A percentile compares a stretch with the other conserved stretches of the same genome.
phyloP scores from a whole-genome alignment of 2,113 vertebrate species.

The Limanda limanda region DNA sequence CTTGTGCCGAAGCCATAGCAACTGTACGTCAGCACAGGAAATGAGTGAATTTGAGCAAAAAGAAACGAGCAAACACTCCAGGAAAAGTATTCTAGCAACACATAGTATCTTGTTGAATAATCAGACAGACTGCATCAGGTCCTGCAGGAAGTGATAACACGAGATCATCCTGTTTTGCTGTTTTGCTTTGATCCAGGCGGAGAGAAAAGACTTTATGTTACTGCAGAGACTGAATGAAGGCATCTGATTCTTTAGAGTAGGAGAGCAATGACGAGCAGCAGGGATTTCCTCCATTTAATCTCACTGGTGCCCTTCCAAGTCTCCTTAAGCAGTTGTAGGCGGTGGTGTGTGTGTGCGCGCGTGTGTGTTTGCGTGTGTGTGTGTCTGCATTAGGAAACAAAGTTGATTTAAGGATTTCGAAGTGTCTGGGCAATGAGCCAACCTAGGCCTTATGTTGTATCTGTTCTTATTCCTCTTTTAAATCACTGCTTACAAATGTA shows the following conservation, averaged over 20 bases:
- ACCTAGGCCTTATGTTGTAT: background rate
- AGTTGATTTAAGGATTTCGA: conserved; percentile 66
- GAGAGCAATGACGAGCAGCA: conserved; percentile 4
- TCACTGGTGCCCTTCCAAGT: conserved; percentile 53
- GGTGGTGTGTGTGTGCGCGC: background rate
- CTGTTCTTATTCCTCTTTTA: background rate
- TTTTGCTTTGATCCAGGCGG: background rate
- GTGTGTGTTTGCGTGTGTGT: background rate
- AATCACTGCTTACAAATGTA: background rate
- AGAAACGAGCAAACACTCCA: conserved; percentile 12
- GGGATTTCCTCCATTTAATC: conserved; percentile 41
- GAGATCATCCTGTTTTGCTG: conserved; percentile 28
- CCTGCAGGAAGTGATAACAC: conserved; percentile 7
- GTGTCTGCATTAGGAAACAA: conserved; percentile 54
- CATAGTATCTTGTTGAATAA: background rate
- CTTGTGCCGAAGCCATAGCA: conserved; percentile 38
- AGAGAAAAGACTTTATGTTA: background rate
- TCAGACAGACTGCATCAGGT: background rate
- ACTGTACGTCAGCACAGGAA: conserved; percentile 28
- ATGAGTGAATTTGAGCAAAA: conserved; percentile 5
- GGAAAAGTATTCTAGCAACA: background rate
- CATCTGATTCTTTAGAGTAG: conserved; percentile 6
- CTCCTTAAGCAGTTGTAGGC: conserved; percentile 50
- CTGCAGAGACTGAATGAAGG: conserved; percentile 5
- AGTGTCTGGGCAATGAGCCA: conserved; percentile 9